Base-by-base conservation (phyloP, 2,797 vertebrate species). In the Acipenser ruthenus region DNA sequence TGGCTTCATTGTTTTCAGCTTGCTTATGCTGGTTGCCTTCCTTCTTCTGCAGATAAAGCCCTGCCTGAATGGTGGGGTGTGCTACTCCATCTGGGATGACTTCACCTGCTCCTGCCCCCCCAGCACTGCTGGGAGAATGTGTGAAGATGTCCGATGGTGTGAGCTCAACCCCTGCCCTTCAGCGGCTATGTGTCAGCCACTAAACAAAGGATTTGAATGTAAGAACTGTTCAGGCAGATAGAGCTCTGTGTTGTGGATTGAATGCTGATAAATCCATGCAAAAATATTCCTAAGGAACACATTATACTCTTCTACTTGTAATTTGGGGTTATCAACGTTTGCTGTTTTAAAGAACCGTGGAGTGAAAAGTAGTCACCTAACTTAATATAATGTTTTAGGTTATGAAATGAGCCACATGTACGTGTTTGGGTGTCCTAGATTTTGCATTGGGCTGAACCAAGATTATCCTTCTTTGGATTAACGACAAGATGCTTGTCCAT, bases 21-120 rank as follows among this genome's bases (percentile, higher is more conserved):
- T 37, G 37, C 1, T 37, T 37, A 1, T 37, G 37, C 37, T 37
- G 37, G 37, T 37, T 37, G 37, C 37, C 37, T 37, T 37, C 37
- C 4, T 37, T 37, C 37, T 12, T 56, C 12, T 49, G 5, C 65
- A 96, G 95, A 78, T 80, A 61, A 90, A 86, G 67, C 93, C 93
- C 8, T 96, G 95, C 74, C 88, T 89, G 72, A 93, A 94, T 0
- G 87, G 90, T 3, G 94, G 94, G 1, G 72, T 88, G 68, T 98
- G 95, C 82, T 92, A 89, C 72, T 81, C 94, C 9, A 82, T 91
- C 81, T 93, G 93, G 94, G 93, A 94, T 9, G 91, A 95, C 77
- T 95, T 94, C 82, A 87, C 83, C 60, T 97, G 96, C 72, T 87
- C 87, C 2, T 98, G 94, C 52, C 93, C 95, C 50, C 87, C 87